Evolutionary conservation across 2,113 vertebrate genomes (phyloP).

Genomic region (Solenodon paradoxus): DNA sequence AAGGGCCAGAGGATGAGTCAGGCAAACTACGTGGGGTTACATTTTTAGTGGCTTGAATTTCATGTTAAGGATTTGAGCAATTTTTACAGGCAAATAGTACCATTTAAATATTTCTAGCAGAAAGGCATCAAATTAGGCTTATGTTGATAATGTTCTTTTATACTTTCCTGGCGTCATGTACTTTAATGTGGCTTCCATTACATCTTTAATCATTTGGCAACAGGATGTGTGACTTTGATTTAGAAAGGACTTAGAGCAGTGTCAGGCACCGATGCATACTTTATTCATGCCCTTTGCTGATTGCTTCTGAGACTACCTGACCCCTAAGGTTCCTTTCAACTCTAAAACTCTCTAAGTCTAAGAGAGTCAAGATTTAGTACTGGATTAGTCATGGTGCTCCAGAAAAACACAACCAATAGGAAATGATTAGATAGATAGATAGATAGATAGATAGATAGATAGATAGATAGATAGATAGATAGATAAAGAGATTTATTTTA

Average conservation of each 20-base stretch:
- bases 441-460: background rate
- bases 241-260: background rate
- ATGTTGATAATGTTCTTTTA: background rate
- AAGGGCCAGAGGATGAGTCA: background rate
- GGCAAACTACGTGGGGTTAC: too few relatives aligned
- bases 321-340: background rate
- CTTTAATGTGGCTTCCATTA: background rate
- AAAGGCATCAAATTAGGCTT: background rate
- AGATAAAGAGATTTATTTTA: background rate
- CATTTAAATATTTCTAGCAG: background rate
- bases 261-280: background rate
- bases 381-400: background rate
- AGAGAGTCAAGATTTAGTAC: too few relatives aligned
- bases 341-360: background rate
- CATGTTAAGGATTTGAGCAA: background rate
- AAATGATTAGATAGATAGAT: background rate
- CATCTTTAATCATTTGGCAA: background rate
- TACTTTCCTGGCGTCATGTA: background rate
- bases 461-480: background rate
- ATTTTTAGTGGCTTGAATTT: background rate
- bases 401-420: background rate
- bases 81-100: background rate
- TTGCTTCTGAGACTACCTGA: background rate
- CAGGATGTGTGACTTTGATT: background rate
- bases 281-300: background rate